Base-by-base conservation (phyloP, 1,140 invertebrate species). In the Agrypnia vestita region DNA sequence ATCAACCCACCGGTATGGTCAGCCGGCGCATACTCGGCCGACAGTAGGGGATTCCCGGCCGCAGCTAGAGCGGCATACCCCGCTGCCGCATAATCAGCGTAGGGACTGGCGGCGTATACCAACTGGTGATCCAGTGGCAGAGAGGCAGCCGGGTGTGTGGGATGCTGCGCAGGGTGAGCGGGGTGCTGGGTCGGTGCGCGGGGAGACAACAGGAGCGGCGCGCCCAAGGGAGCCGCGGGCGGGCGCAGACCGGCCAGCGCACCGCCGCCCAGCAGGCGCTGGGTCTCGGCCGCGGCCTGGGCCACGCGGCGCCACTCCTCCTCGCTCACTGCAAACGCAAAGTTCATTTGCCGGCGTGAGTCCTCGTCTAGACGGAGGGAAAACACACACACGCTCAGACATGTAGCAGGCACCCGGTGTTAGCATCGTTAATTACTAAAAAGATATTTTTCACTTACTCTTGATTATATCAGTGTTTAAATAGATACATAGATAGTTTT, bases 1-100 rank as follows among this genome's bases (percentile, higher is more conserved):
- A 95, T 96, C 89, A 96, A 97, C 96, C 96, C 96, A 97, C 96
- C 96, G 92, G 95, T 95, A 93, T 96, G 95, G 91, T 97, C 95
- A 77, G 93, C 91, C 84, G 93, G 91, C 19, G 82, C 93, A 91
- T 97, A 97, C 86, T 96, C 96, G 13, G 88, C 88, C 84, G 95
- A 94, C 84, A 96, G 92, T 83, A 97, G 91, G 76, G 96, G 95
- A 85, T 91, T 92, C 76, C 91, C 92, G 71, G 95, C 94, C 44
- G 93, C 93, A 44, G 93, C 92, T 74, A 97, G 90, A 47, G 96
- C 95, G 15, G 96, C 95, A 88, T 97, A 97, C 87, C 96, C 96
- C 11, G 80, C 80, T 85, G 80, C 80, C 85, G 94, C 93, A 89
- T 96, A 97, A 84, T 97, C 96, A 13, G 93, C 93, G 85, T 97